Percentiles rank a stretch among this genome's conserved stretches.
Evolutionary conservation across 1,140 invertebrate species (phyloP).

Genomic region (Pseudomyrmex cubaensis): DNA sequence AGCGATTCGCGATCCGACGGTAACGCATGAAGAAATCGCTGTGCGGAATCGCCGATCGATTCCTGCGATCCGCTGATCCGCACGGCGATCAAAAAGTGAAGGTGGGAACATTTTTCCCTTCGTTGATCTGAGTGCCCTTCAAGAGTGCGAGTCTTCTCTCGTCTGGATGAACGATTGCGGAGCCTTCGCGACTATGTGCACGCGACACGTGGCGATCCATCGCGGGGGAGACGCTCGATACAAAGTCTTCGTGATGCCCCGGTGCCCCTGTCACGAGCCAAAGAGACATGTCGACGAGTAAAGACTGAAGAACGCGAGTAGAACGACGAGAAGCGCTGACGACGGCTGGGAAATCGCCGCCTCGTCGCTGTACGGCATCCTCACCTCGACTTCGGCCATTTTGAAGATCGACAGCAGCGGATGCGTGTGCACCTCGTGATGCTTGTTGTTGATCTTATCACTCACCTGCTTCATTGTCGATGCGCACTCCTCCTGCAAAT

Average conservation of each 20-base stretch:
- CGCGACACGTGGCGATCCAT: conserved; percentile 39
- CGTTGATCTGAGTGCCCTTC: conserved; percentile 60
- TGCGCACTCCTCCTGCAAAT: conserved; percentile 92
- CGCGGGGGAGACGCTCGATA: conserved; percentile 45
- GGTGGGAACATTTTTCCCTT: conserved; percentile 43
- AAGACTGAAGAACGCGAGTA: conserved; percentile 62
- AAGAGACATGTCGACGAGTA: conserved; percentile 63
- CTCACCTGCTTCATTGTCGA: conserved; percentile 92
- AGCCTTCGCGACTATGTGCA: background rate
- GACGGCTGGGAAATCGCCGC: conserved; percentile 60
- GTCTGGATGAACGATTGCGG: background rate
- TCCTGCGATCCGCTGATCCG: conserved; percentile 27
- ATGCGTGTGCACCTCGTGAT: conserved; percentile 93
- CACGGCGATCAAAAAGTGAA: conserved; percentile 23
- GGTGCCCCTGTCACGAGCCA: conserved; percentile 67
- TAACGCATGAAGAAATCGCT: background rate
- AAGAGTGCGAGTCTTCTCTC: conserved; percentile 44
- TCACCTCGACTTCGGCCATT: conserved; percentile 95
- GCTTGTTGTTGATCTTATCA: conserved; percentile 92
- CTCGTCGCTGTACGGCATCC: conserved; percentile 81
- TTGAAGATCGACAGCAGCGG: conserved; percentile 95
- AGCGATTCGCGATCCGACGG: conserved; percentile 40
- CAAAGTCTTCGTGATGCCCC: background rate
- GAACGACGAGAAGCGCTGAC: conserved; percentile 67
- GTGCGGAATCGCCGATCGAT: conserved; percentile 36